Conservation (phyloP, 2,113 vertebrate genomes). For the Oncorhynchus nerka region DNA sequence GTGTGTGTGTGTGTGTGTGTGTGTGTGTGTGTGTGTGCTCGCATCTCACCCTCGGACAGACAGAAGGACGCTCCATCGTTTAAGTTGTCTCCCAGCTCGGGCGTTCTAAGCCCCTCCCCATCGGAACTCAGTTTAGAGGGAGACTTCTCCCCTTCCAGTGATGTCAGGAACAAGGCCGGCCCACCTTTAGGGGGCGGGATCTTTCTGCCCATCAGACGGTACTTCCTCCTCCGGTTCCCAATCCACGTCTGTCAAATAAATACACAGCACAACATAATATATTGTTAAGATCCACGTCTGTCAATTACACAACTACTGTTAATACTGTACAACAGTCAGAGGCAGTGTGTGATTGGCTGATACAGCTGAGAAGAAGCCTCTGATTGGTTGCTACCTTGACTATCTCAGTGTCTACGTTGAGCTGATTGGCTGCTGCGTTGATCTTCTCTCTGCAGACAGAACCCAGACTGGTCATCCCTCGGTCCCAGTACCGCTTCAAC, state of each 20-base stretch:
- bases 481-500: conserved; percentile 97
- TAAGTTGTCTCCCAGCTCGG: conserved; percentile 85
- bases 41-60: conserved; percentile 84
- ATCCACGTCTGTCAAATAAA: conserved; percentile 88
- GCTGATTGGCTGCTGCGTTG: conserved; percentile 88
- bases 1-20: not conserved
- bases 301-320: too few species aligned
- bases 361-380: too few species aligned
- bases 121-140: conserved; percentile 79
- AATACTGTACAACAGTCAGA: too few species aligned
- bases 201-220: conserved; percentile 97
- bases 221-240: conserved; percentile 97
- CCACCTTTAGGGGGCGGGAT: conserved; percentile 94
- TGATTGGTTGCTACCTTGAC: conserved; percentile 82
- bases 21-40: not conserved
- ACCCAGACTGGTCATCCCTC: conserved; percentile 98
- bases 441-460: conserved; percentile 98
- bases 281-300: too few species aligned
- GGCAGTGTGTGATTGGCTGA: too few species aligned
- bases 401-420: conserved; percentile 97
- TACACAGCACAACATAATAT: not conserved
- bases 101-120: conserved; percentile 72
- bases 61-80: conserved; percentile 86
- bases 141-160: conserved; percentile 77
- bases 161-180: conserved; percentile 86